Base-by-base conservation (phyloP, 2,113 vertebrate genomes). In the Pitta sordida region DNA sequence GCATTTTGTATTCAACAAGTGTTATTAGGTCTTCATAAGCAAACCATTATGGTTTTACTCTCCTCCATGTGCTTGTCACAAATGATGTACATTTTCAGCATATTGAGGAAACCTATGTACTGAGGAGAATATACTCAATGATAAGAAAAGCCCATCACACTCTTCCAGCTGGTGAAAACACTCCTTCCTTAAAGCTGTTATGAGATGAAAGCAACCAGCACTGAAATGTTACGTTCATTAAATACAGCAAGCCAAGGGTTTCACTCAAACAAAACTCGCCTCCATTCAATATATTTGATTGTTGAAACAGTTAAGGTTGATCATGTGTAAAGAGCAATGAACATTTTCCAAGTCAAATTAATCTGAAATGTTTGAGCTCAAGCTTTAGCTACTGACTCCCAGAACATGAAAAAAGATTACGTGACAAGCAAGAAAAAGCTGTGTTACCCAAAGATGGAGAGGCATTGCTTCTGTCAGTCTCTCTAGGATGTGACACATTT, bases 401-500 rank as follows among this genome's bases (percentile, higher is more conserved):
- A 86, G 22, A 44, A 73, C 17, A 49, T 24, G 10, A 4, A 8
- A 19, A 3, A 13, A 15, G 32, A 24, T 1, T 11, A 17, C 0
- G 4, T 7, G 6, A 11, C 7, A 83, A 68, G 30, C 27, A 83
- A 83, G 15, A 15, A 64, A 41, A 85, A 37, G 27, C 8, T 64
- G 20, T 16, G 15, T 43, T 71, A 60, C 9, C 9, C 23, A 71
- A 27, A 30, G 58, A 64, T 2, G 3, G 29, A 29, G 11, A 36
- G 20, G 7, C 19, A 36, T 3, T 8, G 6, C 11, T 60, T 26
- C 15, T 88, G 14, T 30, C 1, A 26, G 29, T 44, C 8, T 46
- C 41, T 63, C 39, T 26, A 36, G 24, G 22, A 59, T 5, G 32
- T 0, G 1, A 65, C 4, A 63, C 0, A 1, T 26, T 75, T 71